A percentile compares a stretch with the other conserved stretches of the same genome.
phyloP scores from a whole-genome alignment of 2,113 vertebrate genomes.

The Amia ocellicauda region DNA sequence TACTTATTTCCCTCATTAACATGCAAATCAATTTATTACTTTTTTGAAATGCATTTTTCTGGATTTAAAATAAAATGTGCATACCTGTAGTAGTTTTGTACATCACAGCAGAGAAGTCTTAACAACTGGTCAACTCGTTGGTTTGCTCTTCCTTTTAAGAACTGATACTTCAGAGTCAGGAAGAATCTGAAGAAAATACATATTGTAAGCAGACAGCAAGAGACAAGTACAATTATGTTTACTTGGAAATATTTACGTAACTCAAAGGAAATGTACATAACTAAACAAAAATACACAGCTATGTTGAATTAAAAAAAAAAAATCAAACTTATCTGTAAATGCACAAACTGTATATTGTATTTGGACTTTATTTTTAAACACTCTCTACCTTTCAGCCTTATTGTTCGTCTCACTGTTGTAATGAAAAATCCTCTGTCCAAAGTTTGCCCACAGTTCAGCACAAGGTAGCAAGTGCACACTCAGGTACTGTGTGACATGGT shows the following conservation, averaged over 20 bases:
- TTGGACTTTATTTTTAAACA: background rate
- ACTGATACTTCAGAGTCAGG: background rate
- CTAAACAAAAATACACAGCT: slow-evolving; percentile 19
- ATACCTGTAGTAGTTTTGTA: slow-evolving; percentile 30
- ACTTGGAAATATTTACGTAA: too few relatives aligned
- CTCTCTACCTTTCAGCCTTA: background rate
- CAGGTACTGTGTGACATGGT: slow-evolving; percentile 9
- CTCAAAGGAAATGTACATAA: too few relatives aligned
- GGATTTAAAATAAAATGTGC: too few relatives aligned
- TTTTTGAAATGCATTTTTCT: too few relatives aligned
- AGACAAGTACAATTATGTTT: too few relatives aligned
- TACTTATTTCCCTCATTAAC: too few relatives aligned
- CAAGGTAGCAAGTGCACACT: slow-evolving; percentile 10
- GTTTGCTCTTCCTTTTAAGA: too few relatives aligned
- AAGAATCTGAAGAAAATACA: too few relatives aligned
- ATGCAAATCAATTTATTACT: too few relatives aligned
- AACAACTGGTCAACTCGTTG: slow-evolving; percentile 20
- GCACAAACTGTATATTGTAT: too few relatives aligned
- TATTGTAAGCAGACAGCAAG: too few relatives aligned
- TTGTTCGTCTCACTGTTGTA: slow-evolving; percentile 10
- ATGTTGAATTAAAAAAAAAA: background rate
- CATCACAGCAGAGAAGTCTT: slow-evolving; percentile 24
- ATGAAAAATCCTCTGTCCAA: slow-evolving; percentile 6
- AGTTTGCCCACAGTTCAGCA: slow-evolving; percentile 12
- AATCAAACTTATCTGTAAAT: too few relatives aligned